Evolutionary conservation across 2,797 vertebrate genomes (phyloP), one percentile per base, ranked within the genome.

Genomic region (Benthosema pterotum): DNA sequence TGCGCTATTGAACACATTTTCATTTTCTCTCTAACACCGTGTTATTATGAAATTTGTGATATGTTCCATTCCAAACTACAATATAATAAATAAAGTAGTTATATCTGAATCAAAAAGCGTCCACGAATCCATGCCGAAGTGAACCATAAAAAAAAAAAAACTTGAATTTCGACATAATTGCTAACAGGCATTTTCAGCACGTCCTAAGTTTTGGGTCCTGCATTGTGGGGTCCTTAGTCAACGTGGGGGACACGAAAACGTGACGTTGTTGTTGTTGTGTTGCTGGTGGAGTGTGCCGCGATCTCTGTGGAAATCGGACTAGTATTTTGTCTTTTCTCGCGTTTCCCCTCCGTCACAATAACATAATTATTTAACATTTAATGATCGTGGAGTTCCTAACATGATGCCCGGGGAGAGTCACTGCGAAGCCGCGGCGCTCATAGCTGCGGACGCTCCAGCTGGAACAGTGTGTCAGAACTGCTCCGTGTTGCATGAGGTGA

Each of bases 321-420:
- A n/a, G n/a, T n/a, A 0, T 0, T 52, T 62, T 55, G 12, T 59
- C 2, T 12, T n/a, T 3, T 11, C 32, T 38, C 32, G 2, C 32
- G 2, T 38, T 38, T 32, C 11, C 8, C 8, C 7, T 7, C 8
- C 8, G 11, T 38, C 32, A 11, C 2, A 38, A 38, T 9, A 38
- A 38, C 32, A 38, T 38, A 25, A 25, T 25, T 5, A 9, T 38
- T 38, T 38, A 11, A 16, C 14, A 6, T 7, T 16, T 42, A 56
- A 47, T 0, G 1, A 0, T 8, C 46, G 11, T 42, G 4, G 28
- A 18, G 45, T 58, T 28, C 56, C 4, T 87, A 94, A 72, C 79
- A 97, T 98, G 97, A 98, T 97, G 97, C 96, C 97, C 0, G 96
- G 96, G 11, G 96, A 97, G 85, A 94, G 77, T 15, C 94, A 92